phyloP scores from a whole-genome alignment of 2,113 vertebrate genomes.

The Microtus oregoni region DNA sequence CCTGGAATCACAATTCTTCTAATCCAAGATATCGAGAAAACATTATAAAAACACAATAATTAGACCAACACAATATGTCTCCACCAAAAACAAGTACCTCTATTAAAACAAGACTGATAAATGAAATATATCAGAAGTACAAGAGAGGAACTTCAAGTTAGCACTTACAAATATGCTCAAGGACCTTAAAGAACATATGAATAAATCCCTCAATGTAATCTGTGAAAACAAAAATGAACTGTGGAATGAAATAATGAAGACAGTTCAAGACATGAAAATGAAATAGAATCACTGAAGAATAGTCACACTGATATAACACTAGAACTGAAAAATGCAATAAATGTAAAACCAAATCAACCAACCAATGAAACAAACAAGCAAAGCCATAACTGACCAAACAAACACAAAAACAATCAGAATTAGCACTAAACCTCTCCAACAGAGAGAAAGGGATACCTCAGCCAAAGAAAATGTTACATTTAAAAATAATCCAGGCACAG shows the following conservation, averaged over 20 bases:
- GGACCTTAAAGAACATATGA: background rate
- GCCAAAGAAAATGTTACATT: background rate
- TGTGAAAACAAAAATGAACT: background rate
- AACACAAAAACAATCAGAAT: too few species aligned
- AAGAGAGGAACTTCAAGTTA: background rate
- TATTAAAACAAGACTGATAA: background rate
- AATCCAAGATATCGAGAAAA: background rate
- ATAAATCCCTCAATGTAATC: background rate
- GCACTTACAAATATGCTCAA: background rate
- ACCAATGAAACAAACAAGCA: background rate
- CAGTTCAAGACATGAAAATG: background rate
- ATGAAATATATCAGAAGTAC: background rate
- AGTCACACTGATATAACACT: background rate
- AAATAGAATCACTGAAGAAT: background rate
- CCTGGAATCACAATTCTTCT: background rate
- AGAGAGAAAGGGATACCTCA: background rate
- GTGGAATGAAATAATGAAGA: background rate
- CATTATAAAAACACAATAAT: background rate
- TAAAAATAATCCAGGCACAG: background rate
- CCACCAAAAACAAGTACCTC: background rate
- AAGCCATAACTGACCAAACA: background rate
- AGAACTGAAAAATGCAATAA: background rate
- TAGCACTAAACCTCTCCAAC: too few species aligned
- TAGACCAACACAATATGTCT: background rate
- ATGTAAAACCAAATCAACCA: background rate